Evolutionary conservation across 1,140 invertebrate genomes (phyloP).

Genomic region (Drosophila sturtevanti): DNA sequence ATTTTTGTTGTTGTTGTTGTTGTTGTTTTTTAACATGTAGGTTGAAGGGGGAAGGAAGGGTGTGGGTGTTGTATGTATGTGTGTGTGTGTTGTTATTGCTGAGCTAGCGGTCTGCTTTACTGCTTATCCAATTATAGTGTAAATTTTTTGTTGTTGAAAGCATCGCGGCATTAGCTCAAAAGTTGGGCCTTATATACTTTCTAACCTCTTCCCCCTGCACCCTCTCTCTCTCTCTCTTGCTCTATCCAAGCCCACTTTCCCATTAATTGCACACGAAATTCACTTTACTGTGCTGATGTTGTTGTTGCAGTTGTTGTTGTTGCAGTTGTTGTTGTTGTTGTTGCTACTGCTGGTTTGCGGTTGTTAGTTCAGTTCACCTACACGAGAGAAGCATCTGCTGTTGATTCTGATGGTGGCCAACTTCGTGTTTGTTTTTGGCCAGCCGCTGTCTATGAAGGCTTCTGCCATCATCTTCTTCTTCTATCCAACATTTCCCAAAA

Average conservation of each 20-base stretch:
- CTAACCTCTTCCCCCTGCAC: not conserved
- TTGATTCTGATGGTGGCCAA: slow-evolving; percentile 56
- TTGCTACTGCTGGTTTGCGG: slow-evolving; percentile 23
- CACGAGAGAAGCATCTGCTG: slow-evolving; percentile 31
- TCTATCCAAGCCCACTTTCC: not conserved
- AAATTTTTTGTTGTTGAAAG: slow-evolving; percentile 12
- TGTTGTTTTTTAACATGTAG: slow-evolving; percentile 15
- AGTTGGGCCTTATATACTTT: slow-evolving; percentile 30
- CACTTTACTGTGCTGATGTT: slow-evolving; percentile 47
- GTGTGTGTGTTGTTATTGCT: not conserved
- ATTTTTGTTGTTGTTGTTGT: slow-evolving; percentile 22
- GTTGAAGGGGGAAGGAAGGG: not conserved
- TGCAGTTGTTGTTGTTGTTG: slow-evolving; percentile 13
- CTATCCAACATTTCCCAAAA: not conserved
- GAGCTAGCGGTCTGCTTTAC: not conserved
- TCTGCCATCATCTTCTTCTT: not conserved
- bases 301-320: slow-evolving; percentile 25
- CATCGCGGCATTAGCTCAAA: slow-evolving; percentile 59
- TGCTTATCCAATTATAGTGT: slow-evolving; percentile 55
- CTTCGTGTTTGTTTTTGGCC: slow-evolving; percentile 57
- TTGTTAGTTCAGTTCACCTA: slow-evolving; percentile 22
- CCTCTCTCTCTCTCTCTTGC: no score
- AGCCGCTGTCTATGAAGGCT: slow-evolving; percentile 37
- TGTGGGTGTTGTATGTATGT: not conserved
- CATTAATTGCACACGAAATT: slow-evolving; percentile 64